Percentiles rank a stretch among this genome's conserved stretches.
These are phyloP conservation scores for Embiotoca jacksoni DNA, from an alignment of 2,113 vertebrate genomes.

Conservation along the genomic window DNA sequence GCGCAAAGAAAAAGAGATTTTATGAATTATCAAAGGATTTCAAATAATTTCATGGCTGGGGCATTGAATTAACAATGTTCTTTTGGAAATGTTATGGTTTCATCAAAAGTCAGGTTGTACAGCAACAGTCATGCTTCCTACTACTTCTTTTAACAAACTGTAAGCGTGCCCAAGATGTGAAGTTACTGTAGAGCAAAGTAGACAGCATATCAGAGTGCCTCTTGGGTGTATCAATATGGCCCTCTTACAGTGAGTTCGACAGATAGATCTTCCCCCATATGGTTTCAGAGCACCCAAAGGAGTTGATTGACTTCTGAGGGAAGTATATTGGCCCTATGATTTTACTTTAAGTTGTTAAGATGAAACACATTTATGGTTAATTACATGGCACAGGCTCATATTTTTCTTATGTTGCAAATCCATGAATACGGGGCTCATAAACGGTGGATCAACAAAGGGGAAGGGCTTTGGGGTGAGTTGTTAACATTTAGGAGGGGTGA, in stretches of 20 bases:
- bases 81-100: slow-evolving; percentile 17
- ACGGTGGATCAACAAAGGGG: slow-evolving; percentile 68
- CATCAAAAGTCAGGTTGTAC: slow-evolving; percentile 37
- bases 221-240: slow-evolving; percentile 32
- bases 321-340: slow-evolving; percentile 65
- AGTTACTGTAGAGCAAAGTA: slow-evolving; percentile 18
- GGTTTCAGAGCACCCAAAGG: slow-evolving; percentile 63
- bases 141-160: slow-evolving; percentile 26
- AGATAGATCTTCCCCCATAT: slow-evolving; percentile 47
- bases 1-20: slow-evolving; percentile 33
- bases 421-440: slow-evolving; percentile 56
- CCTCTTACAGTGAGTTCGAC: slow-evolving; percentile 55
- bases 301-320: slow-evolving; percentile 57
- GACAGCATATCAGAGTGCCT: slow-evolving; percentile 24
- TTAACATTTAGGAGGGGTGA: slow-evolving; percentile 84
- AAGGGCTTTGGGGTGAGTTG: slow-evolving; percentile 76
- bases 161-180: slow-evolving; percentile 43
- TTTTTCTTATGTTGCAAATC: slow-evolving; percentile 72
- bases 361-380: slow-evolving; percentile 43
- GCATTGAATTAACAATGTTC: slow-evolving; percentile 16
- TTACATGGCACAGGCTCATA: slow-evolving; percentile 42
- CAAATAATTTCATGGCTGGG: slow-evolving; percentile 31
- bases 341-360: slow-evolving; percentile 67
- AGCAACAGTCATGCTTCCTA: slow-evolving; percentile 19
- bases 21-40: slow-evolving; percentile 27